Evolutionary conservation across 2,113 vertebrate species (phyloP).

Genomic region (Petrocephalus microphthalmus): DNA sequence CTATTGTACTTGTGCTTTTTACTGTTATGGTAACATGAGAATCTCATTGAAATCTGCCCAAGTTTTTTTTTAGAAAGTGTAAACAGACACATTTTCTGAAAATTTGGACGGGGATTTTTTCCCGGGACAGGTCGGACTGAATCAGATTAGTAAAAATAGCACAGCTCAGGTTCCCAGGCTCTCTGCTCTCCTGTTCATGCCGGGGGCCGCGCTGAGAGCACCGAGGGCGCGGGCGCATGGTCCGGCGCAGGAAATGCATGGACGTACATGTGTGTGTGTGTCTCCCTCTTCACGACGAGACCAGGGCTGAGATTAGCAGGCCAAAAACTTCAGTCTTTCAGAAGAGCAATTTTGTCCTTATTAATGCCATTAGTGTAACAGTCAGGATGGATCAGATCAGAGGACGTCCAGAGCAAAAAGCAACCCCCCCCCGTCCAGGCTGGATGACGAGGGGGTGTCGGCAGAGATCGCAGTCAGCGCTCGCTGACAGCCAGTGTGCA

Average conservation of each 20-base stretch:
- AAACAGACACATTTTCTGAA: slow-evolving; percentile 1
- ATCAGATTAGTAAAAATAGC: slow-evolving; percentile 62
- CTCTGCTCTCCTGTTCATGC: too few relatives aligned
- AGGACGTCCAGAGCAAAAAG: slow-evolving; percentile 54
- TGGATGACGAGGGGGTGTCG: slow-evolving; percentile 61
- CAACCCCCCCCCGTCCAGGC: slow-evolving; percentile 48
- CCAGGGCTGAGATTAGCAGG: slow-evolving; percentile 46
- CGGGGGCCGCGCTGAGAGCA: slow-evolving; percentile 47
- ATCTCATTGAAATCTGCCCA: neutral
- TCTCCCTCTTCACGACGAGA: slow-evolving; percentile 4
- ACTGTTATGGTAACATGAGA: neutral
- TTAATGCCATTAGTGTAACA: slow-evolving; percentile 76
- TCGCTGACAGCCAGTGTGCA: slow-evolving; percentile 60
- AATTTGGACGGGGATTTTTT: slow-evolving; percentile 32
- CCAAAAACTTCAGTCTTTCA: slow-evolving; percentile 54
- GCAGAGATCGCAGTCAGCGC: slow-evolving; percentile 57
- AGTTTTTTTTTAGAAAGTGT: slow-evolving; percentile 1
- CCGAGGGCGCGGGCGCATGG: neutral
- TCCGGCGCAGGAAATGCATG: neutral
- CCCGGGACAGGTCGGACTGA: slow-evolving; percentile 42
- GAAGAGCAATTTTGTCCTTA: slow-evolving; percentile 72
- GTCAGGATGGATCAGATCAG: slow-evolving; percentile 71
- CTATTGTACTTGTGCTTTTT: neutral
- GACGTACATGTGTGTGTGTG: neutral
- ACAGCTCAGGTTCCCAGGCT: slow-evolving; percentile 53